Evolutionary conservation across 1,140 invertebrate species (phyloP).

Genomic region (Drosophila leontia): DNA sequence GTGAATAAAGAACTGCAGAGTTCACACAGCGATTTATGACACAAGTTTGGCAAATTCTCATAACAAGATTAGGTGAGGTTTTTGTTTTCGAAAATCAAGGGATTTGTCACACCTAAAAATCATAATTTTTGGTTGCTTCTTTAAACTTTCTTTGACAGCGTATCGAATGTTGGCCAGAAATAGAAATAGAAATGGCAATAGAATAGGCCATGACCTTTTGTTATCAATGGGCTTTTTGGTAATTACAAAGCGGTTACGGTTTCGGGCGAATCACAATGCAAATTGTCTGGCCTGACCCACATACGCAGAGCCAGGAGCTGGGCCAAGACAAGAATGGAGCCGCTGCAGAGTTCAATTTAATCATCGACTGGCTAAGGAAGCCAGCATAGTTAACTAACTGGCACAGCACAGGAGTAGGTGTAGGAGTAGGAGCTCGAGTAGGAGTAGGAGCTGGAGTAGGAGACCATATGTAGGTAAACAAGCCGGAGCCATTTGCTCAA

Average conservation of each 20-base stretch:
- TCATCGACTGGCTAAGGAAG: conserved; percentile 34
- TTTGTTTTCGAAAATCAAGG: conserved; percentile 19
- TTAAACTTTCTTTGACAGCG: conserved; percentile 25
- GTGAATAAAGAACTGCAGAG: conserved; percentile 39
- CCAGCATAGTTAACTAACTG: conserved; percentile 57
- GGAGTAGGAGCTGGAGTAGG: conserved; percentile 12
- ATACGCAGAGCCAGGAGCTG: conserved; percentile 31
- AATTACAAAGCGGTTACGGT: conserved; percentile 42
- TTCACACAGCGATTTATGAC: conserved; percentile 28
- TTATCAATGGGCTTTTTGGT: conserved; percentile 28
- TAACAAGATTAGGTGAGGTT: conserved; percentile 29
- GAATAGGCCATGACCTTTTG: conserved; percentile 26
- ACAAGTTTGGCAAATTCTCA: conserved; percentile 27
- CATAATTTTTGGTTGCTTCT: neutral
- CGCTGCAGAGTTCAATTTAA: conserved; percentile 54
- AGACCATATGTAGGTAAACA: conserved; percentile 66
- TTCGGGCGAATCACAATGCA: conserved; percentile 48
- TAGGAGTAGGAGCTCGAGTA: conserved; percentile 5
- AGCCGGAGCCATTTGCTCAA: conserved; percentile 73
- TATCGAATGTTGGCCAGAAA: neutral
- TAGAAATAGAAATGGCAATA: conserved; percentile 9
- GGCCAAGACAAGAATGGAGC: conserved; percentile 35
- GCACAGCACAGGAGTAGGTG: conserved; percentile 45
- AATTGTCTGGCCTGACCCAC: conserved; percentile 47
- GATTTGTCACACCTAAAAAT: conserved; percentile 36